These are phyloP conservation scores for Hycleus cichorii DNA, from an alignment of 1,140 invertebrate genomes.

Conservation along the genomic window DNA sequence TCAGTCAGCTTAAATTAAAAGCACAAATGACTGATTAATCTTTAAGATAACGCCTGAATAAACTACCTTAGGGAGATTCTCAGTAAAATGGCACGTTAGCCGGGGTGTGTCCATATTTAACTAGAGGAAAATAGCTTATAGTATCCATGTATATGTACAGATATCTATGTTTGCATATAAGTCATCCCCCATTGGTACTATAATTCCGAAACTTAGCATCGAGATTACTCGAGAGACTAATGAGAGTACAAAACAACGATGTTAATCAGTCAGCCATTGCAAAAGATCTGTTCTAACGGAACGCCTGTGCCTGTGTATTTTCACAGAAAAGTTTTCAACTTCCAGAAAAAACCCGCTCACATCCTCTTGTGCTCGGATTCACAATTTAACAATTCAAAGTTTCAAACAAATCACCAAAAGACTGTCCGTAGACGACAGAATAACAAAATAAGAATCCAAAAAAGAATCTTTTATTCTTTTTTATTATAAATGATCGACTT, in stretches of 20 bases:
- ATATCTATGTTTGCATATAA: too few relatives aligned
- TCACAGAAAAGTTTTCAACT: constrained; percentile 7
- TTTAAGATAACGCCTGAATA: constrained; percentile 16
- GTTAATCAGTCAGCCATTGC: constrained; percentile 28
- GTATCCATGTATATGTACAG: too few relatives aligned
- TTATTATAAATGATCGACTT: constrained; percentile 22
- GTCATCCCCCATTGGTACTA: background rate
- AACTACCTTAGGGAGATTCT: constrained; percentile 4
- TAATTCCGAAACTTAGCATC: constrained; percentile 23
- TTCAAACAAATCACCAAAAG: constrained; percentile 7
- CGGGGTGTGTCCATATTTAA: background rate
- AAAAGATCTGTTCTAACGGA: constrained; percentile 17
- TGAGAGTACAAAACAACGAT: constrained; percentile 26
- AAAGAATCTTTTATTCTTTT: constrained; percentile 6
- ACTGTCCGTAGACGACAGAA: too few relatives aligned
- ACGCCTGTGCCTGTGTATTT: background rate
- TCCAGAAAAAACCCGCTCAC: background rate
- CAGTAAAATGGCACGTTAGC: background rate
- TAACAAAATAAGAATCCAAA: too few relatives aligned
- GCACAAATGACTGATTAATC: constrained; percentile 23
- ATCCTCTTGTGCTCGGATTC: background rate
- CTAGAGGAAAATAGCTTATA: too few relatives aligned
- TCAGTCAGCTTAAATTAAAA: background rate
- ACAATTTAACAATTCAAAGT: constrained; percentile 9
- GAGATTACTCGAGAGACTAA: constrained; percentile 22